Conservation (phyloP, 2,797 vertebrate species). For the Pipistrellus pipistrellus region DNA sequence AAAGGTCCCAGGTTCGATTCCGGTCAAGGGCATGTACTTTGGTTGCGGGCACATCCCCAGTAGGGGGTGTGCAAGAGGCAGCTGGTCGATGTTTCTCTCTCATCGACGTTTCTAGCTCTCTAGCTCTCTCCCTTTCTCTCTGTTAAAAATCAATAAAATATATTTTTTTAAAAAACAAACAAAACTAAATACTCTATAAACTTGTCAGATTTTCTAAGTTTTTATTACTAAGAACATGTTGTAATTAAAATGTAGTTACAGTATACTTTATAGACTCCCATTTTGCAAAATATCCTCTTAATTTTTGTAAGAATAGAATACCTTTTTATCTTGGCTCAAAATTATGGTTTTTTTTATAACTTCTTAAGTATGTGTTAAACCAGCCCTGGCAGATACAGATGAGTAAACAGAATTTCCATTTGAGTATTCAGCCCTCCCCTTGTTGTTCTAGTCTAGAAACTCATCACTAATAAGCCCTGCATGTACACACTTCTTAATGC, state of each 20-base stretch:
- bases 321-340: background rate
- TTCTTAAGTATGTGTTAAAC: background rate
- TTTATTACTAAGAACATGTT: constrained; percentile 44
- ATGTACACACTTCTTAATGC: background rate
- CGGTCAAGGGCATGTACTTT: no score
- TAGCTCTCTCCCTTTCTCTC: no score
- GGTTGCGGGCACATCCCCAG: no score
- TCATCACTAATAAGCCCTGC: background rate
- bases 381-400: background rate
- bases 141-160: no score
- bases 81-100: no score
- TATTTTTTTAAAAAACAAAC: no score
- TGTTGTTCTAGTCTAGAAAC: background rate
- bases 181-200: constrained; percentile 34
- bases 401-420: background rate
- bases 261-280: background rate
- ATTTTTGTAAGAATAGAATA: constrained; percentile 43
- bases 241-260: constrained; percentile 45
- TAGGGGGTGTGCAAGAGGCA: no score
- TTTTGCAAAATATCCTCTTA: constrained; percentile 54
- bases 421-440: background rate
- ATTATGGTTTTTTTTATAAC: background rate
- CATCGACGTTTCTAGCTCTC: no score
- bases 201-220: constrained; percentile 3
- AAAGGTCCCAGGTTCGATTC: no score